Conservation (phyloP, 2,797 vertebrate species). For the Amblyraja radiata region DNA sequence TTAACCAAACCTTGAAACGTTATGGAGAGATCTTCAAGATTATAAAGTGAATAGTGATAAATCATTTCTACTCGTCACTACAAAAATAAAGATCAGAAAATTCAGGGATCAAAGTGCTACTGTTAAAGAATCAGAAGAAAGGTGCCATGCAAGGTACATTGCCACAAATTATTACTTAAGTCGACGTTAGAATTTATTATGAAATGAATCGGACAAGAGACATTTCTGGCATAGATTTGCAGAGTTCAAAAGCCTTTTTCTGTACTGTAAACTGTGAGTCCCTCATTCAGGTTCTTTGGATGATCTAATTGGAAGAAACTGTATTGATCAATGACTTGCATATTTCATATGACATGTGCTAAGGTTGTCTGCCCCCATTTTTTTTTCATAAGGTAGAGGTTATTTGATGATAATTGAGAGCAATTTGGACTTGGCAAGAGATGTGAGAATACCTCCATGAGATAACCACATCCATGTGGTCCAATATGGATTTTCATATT, state of each 20-base stretch:
- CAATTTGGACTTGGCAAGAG: conserved; percentile 7
- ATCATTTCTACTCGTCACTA: background rate
- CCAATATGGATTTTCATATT: too few species aligned
- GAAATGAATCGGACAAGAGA: background rate
- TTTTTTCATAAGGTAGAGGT: background rate
- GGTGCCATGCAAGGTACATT: background rate
- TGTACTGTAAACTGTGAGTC: background rate
- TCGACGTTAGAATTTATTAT: background rate
- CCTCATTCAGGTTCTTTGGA: background rate
- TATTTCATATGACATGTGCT: background rate
- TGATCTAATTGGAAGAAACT: conserved; percentile 6
- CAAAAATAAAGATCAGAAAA: background rate
- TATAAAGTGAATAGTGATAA: background rate
- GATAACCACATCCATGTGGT: background rate
- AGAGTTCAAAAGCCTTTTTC: background rate
- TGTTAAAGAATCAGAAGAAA: background rate
- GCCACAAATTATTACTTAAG: background rate
- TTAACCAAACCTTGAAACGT: background rate
- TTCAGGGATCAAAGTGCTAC: background rate
- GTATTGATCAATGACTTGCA: background rate
- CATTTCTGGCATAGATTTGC: background rate
- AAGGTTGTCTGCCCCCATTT: background rate
- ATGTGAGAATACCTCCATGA: background rate
- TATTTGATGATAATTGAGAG: background rate
- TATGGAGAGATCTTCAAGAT: background rate